A percentile compares a stretch with the other conserved stretches of the same genome.
Evolutionary conservation across 2,888 invertebrate species (phyloP).

Genomic region (Rhorus exstirpatorius): DNA sequence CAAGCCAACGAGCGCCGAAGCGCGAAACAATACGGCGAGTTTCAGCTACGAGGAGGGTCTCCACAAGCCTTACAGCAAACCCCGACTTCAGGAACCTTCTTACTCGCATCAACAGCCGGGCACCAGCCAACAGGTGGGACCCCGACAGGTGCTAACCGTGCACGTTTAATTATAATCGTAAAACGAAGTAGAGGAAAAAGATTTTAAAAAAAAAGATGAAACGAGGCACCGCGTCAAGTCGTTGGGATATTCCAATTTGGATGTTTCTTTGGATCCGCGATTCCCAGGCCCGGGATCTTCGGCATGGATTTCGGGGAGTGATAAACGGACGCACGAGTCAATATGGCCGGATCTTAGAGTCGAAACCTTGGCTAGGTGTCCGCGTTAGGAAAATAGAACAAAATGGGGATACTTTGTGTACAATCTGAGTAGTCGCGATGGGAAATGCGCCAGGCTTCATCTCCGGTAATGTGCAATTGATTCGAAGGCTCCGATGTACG

Average conservation of each 20-base stretch:
- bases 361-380: constrained; percentile 40
- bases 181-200: too few relatives aligned
- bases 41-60: constrained; percentile 84
- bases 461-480: constrained; percentile 66
- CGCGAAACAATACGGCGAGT: constrained; percentile 93
- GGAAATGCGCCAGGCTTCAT: constrained; percentile 15
- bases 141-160: constrained; percentile 84
- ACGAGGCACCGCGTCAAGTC: too few relatives aligned
- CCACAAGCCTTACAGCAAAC: constrained; percentile 84
- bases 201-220: constrained; percentile 19
- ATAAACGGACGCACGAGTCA: constrained; percentile 66
- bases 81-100: constrained; percentile 83
- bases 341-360: constrained; percentile 63
- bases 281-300: constrained; percentile 13
- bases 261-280: too few relatives aligned
- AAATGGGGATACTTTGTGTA: too few relatives aligned
- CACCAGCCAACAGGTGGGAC: constrained; percentile 81
- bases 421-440: constrained; percentile 4
- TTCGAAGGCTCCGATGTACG: constrained; percentile 56
- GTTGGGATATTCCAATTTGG: too few relatives aligned
- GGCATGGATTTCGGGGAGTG: constrained; percentile 44
- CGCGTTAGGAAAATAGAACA: background rate
- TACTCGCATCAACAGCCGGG: constrained; percentile 82
- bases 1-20: constrained; percentile 94
- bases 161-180: constrained; percentile 79